These are phyloP conservation scores for Myodes glareolus DNA, from an alignment of 2,113 vertebrate genomes.

Conservation along the genomic window DNA sequence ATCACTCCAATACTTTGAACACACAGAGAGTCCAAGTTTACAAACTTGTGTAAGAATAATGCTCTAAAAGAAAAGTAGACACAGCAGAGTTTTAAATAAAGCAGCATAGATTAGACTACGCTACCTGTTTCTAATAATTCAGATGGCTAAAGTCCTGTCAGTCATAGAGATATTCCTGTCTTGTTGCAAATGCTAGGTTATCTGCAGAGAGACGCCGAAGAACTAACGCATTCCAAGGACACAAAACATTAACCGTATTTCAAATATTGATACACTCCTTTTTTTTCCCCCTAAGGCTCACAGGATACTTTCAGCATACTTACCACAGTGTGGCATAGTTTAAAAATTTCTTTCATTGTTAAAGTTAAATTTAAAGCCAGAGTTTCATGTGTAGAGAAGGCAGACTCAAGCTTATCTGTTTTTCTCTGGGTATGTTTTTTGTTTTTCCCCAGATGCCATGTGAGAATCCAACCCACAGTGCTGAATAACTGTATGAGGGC, in stretches of 20 bases:
- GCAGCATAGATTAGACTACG: not conserved
- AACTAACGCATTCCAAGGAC: not conserved
- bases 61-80: too few relatives aligned
- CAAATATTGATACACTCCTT: not conserved
- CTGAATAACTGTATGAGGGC: not conserved
- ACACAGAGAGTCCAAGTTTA: too few relatives aligned
- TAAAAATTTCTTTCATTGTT: not conserved
- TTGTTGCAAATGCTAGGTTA: not conserved
- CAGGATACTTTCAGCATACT: not conserved
- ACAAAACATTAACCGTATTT: not conserved
- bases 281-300: accelerated
- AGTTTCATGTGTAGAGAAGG: not conserved
- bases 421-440: not conserved
- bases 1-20: too few relatives aligned
- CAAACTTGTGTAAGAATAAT: too few relatives aligned
- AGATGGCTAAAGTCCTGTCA: not conserved
- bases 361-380: not conserved
- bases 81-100: constrained; percentile 64
- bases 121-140: not conserved
- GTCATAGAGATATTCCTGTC: not conserved
- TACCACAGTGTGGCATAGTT: not conserved
- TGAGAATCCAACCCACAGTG: not conserved
- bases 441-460: not conserved
- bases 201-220: not conserved
- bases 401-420: too few relatives aligned